Conservation (phyloP, 2,888 invertebrate species). For the Aelia acuminata region DNA sequence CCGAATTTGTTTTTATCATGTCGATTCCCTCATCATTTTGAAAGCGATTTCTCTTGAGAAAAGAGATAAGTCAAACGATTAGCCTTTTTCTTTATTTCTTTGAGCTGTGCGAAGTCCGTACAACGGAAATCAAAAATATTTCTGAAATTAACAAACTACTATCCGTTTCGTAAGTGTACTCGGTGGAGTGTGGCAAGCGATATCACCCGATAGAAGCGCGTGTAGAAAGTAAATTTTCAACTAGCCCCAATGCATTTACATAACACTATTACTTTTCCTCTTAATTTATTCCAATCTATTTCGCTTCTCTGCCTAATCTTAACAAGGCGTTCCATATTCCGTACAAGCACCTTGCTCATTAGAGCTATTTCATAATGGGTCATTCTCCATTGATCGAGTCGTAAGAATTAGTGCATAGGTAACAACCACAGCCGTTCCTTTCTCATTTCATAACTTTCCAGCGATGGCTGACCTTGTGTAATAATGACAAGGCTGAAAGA, state of each 20-base stretch:
- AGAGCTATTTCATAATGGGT: conserved; percentile 3
- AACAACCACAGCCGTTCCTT: neutral
- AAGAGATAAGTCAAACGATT: too few species aligned
- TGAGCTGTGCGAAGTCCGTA: neutral
- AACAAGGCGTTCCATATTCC: neutral
- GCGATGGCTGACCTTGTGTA: neutral
- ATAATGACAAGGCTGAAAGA: neutral
- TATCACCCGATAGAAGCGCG: neutral
- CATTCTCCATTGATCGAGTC: neutral
- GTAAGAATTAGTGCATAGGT: neutral
- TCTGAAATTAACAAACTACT: neutral
- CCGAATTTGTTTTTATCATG: too few species aligned
- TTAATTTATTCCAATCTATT: conserved; percentile 33
- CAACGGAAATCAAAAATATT: neutral
- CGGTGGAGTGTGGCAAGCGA: neutral
- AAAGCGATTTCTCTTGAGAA: too few species aligned
- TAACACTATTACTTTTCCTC: conserved; percentile 28
- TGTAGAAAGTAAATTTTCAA: conserved; percentile 46
- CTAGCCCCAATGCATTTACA: neutral
- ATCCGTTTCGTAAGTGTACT: conserved; percentile 16
- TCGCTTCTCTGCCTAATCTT: neutral
- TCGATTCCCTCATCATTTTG: too few species aligned
- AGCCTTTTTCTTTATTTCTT: too few species aligned
- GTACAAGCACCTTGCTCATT: neutral
- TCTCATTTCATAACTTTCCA: neutral